Evolutionary conservation across 2,113 vertebrate genomes (phyloP).

Genomic region (Sciurus niger): DNA sequence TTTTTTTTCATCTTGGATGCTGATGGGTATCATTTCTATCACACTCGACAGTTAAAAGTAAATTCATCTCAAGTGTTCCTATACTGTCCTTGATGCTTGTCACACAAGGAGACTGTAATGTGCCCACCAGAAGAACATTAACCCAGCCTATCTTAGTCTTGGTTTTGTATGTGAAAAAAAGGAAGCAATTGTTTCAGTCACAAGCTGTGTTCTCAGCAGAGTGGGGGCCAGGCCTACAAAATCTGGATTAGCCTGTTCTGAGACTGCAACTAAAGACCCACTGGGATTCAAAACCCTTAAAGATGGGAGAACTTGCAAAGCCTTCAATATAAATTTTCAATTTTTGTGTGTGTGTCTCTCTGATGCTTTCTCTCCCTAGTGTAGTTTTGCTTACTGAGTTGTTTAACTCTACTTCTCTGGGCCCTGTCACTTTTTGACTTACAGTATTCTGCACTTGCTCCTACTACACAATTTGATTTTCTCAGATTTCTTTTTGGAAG

Average conservation of each 20-base stretch:
- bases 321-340: neutral
- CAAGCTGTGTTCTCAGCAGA: neutral
- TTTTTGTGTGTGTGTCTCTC: neutral
- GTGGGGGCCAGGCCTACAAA: neutral
- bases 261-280: neutral
- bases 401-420: neutral
- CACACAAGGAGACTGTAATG: conserved; percentile 68
- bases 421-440: neutral
- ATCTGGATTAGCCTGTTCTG: neutral
- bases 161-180: neutral
- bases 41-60: conserved; percentile 79
- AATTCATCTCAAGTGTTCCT: conserved; percentile 71
- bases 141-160: neutral
- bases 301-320: neutral
- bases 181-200: neutral
- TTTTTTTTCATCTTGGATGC: conserved; percentile 44
- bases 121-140: conserved; percentile 59
- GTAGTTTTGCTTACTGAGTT: neutral
- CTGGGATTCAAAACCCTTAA: neutral
- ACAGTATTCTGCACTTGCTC: neutral
- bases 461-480: neutral
- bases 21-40: conserved; percentile 74
- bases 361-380: neutral
- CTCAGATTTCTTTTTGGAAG: neutral
- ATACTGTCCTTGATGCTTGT: conserved; percentile 70